A percentile compares a stretch with the other conserved stretches of the same genome.
Evolutionary conservation across 1,140 invertebrate genomes (phyloP).

Genomic region (Luehdorfia chinensis): DNA sequence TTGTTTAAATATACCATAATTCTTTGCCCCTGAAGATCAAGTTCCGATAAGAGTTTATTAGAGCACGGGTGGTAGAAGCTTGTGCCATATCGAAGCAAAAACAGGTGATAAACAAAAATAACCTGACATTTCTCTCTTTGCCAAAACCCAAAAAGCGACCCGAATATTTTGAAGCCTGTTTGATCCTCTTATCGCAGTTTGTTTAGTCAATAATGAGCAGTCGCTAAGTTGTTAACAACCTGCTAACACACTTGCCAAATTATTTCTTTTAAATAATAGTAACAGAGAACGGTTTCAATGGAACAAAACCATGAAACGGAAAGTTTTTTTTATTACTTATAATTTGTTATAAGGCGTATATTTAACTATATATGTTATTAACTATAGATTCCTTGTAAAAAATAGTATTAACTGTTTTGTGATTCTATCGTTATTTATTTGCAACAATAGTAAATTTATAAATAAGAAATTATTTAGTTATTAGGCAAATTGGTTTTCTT

Average conservation of each 20-base stretch:
- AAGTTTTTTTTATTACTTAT: no score
- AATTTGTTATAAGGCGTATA: no score
- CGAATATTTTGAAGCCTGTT: conserved; percentile 41
- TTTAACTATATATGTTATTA: no score
- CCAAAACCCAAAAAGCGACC: conserved; percentile 45
- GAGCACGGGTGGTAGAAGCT: conserved; percentile 62
- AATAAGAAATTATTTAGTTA: no score
- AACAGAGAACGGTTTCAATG: no score
- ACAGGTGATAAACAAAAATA: conserved; percentile 52
- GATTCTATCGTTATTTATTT: no score
- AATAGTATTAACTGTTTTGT: no score
- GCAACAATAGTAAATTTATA: no score
- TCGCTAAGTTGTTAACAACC: conserved; percentile 54
- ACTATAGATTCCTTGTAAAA: no score
- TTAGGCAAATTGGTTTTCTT: no score
- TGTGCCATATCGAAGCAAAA: conserved; percentile 50
- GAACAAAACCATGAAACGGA: no score
- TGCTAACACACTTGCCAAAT: conserved; percentile 23
- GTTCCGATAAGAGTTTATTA: conserved; percentile 65
- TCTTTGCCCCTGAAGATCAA: conserved; percentile 65
- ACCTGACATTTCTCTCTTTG: conserved; percentile 33
- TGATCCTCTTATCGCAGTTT: conserved; percentile 54
- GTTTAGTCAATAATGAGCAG: conserved; percentile 61
- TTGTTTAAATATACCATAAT: conserved; percentile 73
- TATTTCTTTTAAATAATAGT: no score